These are phyloP conservation scores for Anguilla japonica DNA, from an alignment of 2,113 vertebrate species.

Conservation along the genomic window DNA sequence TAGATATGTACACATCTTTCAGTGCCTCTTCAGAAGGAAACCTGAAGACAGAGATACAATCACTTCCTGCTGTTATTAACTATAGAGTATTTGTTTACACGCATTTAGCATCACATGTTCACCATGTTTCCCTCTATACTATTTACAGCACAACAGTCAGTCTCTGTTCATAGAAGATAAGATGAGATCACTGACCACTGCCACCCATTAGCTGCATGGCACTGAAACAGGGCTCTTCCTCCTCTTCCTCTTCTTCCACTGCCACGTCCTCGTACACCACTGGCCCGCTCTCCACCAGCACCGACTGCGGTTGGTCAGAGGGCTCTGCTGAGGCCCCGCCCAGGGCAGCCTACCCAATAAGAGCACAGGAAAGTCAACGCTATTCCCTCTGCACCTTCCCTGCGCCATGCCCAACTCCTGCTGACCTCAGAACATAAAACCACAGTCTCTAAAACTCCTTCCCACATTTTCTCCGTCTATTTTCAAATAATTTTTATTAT, in stretches of 20 bases:
- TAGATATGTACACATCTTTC: not conserved
- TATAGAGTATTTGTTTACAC: not conserved
- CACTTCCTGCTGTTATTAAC: not conserved
- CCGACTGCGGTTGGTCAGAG: conserved; percentile 39
- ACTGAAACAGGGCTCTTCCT: conserved; percentile 87
- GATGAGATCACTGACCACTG: conserved; percentile 67
- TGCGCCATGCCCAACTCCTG: not conserved
- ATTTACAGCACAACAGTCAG: not conserved
- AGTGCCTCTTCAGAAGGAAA: not conserved
- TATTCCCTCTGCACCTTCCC: not conserved
- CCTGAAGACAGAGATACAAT: not conserved
- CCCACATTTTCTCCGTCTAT: not conserved
- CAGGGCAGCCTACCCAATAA: conserved; percentile 36
- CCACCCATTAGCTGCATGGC: conserved; percentile 86
- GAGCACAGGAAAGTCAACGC: not conserved
- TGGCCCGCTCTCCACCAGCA: conserved; percentile 87
- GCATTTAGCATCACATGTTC: not conserved
- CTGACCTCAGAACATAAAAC: not conserved
- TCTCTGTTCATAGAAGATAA: not conserved
- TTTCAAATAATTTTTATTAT: not conserved
- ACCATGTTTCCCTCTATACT: not conserved
- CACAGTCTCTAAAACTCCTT: not conserved
- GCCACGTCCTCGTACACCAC: conserved; percentile 81
- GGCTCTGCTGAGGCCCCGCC: conserved; percentile 39
- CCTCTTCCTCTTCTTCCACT: conserved; percentile 80